Percentiles rank a stretch among this genome's conserved stretches.
Conservation (phyloP, 2,888 invertebrate genomes). For the Ctena decussata region DNA sequence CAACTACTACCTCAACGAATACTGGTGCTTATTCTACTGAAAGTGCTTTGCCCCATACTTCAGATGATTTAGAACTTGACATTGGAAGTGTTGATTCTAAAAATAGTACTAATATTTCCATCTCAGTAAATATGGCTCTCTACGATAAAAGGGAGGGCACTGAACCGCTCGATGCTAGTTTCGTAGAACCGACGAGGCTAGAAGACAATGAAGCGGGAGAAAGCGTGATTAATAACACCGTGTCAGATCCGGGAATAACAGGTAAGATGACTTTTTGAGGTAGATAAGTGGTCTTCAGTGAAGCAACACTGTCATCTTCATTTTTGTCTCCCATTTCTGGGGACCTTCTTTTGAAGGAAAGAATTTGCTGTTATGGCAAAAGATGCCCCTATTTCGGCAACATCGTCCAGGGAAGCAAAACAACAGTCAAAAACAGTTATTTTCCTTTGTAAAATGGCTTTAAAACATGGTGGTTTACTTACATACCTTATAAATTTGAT, state of each 20-base stretch:
- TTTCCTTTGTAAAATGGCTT: no score
- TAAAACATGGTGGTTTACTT: no score
- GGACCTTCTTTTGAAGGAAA: no score
- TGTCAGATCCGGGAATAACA: neutral
- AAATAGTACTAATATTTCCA: neutral
- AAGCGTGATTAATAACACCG: neutral
- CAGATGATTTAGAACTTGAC: neutral
- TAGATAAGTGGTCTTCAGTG: no score
- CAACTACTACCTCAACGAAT: constrained; percentile 10
- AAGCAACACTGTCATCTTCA: no score
- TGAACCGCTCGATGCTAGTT: neutral
- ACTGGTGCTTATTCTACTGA: neutral
- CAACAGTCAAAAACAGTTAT: no score
- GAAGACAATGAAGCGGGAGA: neutral
- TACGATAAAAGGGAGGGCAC: neutral
- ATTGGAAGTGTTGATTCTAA: neutral
- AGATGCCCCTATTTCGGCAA: no score
- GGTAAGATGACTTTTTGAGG: no score
- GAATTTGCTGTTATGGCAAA: no score
- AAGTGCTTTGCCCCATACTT: neutral
- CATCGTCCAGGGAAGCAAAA: no score
- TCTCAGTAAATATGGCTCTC: neutral
- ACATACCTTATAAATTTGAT: no score
- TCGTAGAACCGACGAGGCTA: neutral
- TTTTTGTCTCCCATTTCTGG: no score